phyloP scores from a whole-genome alignment of 2,113 vertebrate genomes.

The Sylvilagus bachmani region DNA sequence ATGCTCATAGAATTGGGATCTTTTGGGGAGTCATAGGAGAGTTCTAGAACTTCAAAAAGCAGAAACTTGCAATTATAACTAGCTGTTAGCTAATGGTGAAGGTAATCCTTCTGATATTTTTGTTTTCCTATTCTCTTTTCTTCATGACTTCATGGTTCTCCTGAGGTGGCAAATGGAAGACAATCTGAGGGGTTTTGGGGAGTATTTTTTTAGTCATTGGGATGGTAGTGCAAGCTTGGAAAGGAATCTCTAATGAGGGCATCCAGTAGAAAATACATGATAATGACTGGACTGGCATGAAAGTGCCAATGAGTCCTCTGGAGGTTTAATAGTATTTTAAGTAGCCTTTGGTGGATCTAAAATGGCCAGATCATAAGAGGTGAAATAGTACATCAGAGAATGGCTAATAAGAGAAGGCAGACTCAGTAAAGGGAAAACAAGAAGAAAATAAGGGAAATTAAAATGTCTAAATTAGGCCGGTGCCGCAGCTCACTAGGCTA shows the following conservation, averaged over 20 bases:
- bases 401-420: neutral
- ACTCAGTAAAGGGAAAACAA: neutral
- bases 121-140: neutral
- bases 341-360: neutral
- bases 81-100: neutral
- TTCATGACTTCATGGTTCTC: neutral
- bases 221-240: neutral
- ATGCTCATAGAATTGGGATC: neutral
- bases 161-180: neutral
- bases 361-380: neutral
- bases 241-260: neutral
- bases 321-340: neutral
- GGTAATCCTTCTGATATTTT: neutral
- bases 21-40: too few species aligned
- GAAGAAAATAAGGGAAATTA: slow-evolving; percentile 28
- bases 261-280: slow-evolving; percentile 3
- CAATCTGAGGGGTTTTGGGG: neutral
- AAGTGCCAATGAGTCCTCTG: neutral
- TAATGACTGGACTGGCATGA: neutral
- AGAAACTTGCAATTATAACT: neutral
- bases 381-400: slow-evolving; percentile 35
- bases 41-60: neutral
- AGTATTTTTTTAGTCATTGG: neutral
- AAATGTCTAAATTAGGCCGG: slow-evolving; percentile 32
- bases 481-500: too few species aligned